Evolutionary conservation across 1,140 invertebrate species (phyloP).

Genomic region (Magallana gigas): DNA sequence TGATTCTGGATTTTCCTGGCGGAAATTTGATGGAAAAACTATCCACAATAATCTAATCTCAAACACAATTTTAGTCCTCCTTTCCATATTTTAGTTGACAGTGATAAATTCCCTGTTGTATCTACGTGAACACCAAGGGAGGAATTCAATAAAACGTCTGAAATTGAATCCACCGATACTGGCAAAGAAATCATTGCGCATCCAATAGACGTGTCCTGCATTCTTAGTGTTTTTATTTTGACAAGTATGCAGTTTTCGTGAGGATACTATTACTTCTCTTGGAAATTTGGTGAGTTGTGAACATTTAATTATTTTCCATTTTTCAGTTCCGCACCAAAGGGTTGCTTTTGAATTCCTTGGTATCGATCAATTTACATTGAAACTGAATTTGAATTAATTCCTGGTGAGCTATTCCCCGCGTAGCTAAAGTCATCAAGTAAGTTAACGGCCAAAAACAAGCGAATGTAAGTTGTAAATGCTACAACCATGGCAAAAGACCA

Average conservation of each 20-base stretch:
- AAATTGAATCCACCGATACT: not conserved
- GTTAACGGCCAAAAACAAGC: too few relatives aligned
- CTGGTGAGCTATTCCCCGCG: too few relatives aligned
- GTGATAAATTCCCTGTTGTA: slow-evolving; percentile 7
- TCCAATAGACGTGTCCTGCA: not conserved
- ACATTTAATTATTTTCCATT: not conserved
- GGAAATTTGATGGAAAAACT: slow-evolving; percentile 28
- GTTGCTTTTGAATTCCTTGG: too few relatives aligned
- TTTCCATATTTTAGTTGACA: slow-evolving; percentile 14
- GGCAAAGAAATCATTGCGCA: not conserved
- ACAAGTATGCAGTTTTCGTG: not conserved
- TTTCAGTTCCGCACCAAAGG: not conserved
- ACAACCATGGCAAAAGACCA: too few relatives aligned
- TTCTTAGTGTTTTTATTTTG: not conserved
- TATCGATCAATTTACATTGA: too few relatives aligned
- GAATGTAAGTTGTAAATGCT: too few relatives aligned
- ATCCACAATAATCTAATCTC: slow-evolving; percentile 19
- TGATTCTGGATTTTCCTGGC: not conserved
- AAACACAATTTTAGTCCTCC: slow-evolving; percentile 4
- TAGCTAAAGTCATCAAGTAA: too few relatives aligned
- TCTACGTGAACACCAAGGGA: not conserved
- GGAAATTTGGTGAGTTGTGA: not conserved
- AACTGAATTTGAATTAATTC: too few relatives aligned
- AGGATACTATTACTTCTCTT: not conserved
- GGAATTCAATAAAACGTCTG: slow-evolving; percentile 7